Base-by-base conservation (phyloP, 2,888 invertebrate genomes). In the Alloscopus bannaensis region DNA sequence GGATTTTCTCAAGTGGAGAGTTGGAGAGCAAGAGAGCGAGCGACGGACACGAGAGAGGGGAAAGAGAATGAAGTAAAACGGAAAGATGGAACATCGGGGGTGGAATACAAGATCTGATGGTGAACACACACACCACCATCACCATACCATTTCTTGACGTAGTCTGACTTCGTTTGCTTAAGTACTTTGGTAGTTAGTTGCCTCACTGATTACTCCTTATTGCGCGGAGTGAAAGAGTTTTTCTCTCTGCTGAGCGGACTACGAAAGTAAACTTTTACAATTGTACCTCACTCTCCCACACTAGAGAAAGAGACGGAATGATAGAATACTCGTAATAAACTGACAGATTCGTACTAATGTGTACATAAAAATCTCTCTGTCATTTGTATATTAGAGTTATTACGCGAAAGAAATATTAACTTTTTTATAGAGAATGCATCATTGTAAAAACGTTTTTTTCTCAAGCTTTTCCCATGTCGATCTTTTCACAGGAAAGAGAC, bases 401-500 rank as follows among this genome's bases (percentile, higher is more conserved):
- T 52, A 52, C 24, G 24, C 20, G 6, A n/a, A n/a, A n/a, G n/a
- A n/a, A n/a, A n/a, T n/a, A n/a, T n/a, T n/a, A n/a, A n/a, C n/a
- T n/a, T n/a, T n/a, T n/a, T n/a, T n/a, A n/a, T n/a, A n/a, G n/a
- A n/a, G n/a, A n/a, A n/a, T n/a, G n/a, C n/a, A n/a, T n/a, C n/a
- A n/a, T n/a, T n/a, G n/a, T n/a, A n/a, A n/a, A n/a, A n/a, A n/a
- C n/a, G n/a, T n/a, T n/a, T n/a, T n/a, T n/a, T n/a, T n/a, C n/a
- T n/a, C n/a, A n/a, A n/a, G n/a, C 77, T 47, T 77, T 77, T 77
- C 69, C 77, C 77, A 77, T 77, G 77, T 77, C 69, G 77, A 77
- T 69, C 69, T 77, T 24, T 47, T 62, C 50, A n/a, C 22, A 40
- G n/a, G n/a, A n/a, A 42, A 40, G 57, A 65, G 78, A 78, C 70